Conservation (phyloP, 2,797 vertebrate species). For the Falco berigora region DNA sequence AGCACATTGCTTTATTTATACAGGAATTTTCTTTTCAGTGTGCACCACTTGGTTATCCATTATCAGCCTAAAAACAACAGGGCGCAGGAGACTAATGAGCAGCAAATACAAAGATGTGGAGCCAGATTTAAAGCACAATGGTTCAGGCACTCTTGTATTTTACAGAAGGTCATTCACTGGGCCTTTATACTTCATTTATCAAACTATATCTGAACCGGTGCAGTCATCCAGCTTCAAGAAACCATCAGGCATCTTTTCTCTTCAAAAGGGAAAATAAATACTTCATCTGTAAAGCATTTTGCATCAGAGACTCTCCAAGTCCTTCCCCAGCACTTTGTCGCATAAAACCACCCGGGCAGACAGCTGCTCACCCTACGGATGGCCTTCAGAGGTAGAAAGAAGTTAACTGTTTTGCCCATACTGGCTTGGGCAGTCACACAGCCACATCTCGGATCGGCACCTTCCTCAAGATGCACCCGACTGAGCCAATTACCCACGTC, state of each 20-base stretch:
- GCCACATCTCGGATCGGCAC: neutral
- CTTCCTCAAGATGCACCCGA: neutral
- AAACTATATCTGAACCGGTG: slow-evolving; percentile 26
- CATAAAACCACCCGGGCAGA: neutral
- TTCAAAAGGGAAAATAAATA: slow-evolving; percentile 35
- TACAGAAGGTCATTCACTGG: neutral
- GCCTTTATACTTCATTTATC: slow-evolving; percentile 39
- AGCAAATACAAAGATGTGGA: neutral
- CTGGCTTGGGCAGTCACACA: neutral
- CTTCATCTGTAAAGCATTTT: slow-evolving; percentile 1
- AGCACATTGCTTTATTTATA: neutral
- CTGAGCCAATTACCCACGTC: neutral
- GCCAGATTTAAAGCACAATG: neutral
- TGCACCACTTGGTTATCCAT: neutral
- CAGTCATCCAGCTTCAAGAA: slow-evolving; percentile 11
- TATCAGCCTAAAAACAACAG: neutral
- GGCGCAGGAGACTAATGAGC: slow-evolving; percentile 7
- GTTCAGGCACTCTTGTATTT: neutral
- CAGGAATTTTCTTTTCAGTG: neutral
- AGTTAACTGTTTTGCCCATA: neutral
- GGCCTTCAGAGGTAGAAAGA: neutral
- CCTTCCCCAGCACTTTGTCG: neutral
- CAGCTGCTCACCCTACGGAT: neutral
- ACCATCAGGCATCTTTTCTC: neutral
- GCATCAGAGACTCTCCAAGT: neutral